phyloP scores from a whole-genome alignment of 2,797 vertebrate genomes.

The Notoglanidium macrostoma region DNA sequence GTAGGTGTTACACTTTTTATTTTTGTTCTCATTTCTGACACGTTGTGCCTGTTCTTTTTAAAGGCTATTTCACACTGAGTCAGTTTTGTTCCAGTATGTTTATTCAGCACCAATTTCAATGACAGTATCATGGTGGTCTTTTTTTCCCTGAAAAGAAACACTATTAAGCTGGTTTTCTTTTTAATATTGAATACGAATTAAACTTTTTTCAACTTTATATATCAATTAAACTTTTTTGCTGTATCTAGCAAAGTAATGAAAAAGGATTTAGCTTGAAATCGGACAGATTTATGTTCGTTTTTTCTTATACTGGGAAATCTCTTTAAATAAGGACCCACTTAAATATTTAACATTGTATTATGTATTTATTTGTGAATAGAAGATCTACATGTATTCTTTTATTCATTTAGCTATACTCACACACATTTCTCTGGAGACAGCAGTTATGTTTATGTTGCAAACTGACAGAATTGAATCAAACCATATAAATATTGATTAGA shows the following conservation, averaged over 20 bases:
- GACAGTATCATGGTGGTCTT: not conserved
- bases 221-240: not conserved
- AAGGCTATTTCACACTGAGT: not conserved
- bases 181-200: not conserved
- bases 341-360: not conserved
- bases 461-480: conserved; percentile 36
- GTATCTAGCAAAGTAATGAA: not conserved
- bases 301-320: not conserved
- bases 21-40: not conserved
- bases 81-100: not conserved
- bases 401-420: not conserved
- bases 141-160: not conserved
- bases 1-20: not conserved
- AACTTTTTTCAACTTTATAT: not conserved
- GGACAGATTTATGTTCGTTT: not conserved
- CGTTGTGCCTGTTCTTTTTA: not conserved
- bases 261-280: not conserved
- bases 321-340: not conserved
- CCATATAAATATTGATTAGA: conserved; percentile 34
- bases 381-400: not conserved
- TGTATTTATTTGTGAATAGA: not conserved
- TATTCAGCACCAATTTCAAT: not conserved
- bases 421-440: conserved; percentile 10
- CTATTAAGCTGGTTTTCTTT: not conserved
- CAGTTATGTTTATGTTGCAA: conserved; percentile 27